Percentiles rank a stretch among this genome's conserved stretches.
Evolutionary conservation across 2,113 vertebrate species (phyloP).

Genomic region (Sorex araneus): DNA sequence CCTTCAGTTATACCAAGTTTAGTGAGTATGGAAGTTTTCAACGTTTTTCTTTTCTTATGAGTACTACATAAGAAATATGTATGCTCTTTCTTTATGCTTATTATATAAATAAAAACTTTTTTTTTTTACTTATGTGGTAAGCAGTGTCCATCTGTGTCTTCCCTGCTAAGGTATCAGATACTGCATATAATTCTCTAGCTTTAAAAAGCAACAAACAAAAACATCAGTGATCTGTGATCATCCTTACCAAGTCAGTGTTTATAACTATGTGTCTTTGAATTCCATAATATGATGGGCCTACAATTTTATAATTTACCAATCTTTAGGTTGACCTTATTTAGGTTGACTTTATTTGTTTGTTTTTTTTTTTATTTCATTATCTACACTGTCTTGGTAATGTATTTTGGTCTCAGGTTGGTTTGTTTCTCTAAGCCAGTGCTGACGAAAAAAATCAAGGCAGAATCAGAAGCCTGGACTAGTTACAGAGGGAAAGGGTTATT

Average conservation of each 20-base stretch:
- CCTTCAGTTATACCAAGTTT: too few relatives aligned
- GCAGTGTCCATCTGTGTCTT: not conserved
- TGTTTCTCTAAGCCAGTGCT: not conserved
- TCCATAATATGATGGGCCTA: not conserved
- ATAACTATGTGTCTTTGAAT: not conserved
- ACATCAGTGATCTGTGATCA: not conserved
- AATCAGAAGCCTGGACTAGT: too few relatives aligned
- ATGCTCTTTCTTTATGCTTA: not conserved
- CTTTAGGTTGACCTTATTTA: conserved; percentile 15
- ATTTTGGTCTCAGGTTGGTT: not conserved
- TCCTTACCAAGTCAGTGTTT: not conserved
- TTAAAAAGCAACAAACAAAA: not conserved
- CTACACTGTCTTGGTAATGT: not conserved
- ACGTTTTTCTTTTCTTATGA: too few relatives aligned
- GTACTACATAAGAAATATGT: too few relatives aligned
- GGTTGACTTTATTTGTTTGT: conserved; percentile 5
- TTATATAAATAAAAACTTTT: not conserved
- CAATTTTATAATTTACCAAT: not conserved
- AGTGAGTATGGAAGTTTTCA: not conserved
- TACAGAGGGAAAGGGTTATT: too few relatives aligned
- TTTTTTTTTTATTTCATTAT: not conserved
- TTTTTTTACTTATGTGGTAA: not conserved
- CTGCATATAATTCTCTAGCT: not conserved
- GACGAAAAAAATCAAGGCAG: too few relatives aligned
- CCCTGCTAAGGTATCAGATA: not conserved